Conservation (phyloP, 1,140 invertebrate species). For the Leptinotarsa defecta region DNA sequence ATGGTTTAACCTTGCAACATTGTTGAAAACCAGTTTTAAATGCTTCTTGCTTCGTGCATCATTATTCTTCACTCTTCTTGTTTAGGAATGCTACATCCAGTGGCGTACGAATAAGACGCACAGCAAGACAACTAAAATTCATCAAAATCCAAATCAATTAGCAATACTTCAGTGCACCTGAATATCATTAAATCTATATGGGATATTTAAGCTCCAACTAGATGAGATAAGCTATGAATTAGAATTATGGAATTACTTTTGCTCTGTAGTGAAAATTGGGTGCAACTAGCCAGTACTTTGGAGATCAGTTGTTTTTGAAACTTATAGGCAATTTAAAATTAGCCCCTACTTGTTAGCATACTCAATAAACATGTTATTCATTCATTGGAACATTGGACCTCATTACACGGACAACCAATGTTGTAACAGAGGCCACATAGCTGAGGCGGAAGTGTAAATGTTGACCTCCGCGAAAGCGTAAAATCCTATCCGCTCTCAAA, state of each 20-base stretch:
- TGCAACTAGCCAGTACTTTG: no score
- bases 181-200: not conserved
- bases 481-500: no score
- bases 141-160: not conserved
- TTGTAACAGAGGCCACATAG: no score
- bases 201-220: not conserved
- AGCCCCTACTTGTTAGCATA: no score
- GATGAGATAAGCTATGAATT: not conserved
- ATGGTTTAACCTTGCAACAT: slow-evolving; percentile 15
- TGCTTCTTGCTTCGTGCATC: not conserved
- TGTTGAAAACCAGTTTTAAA: slow-evolving; percentile 18
- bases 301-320: no score
- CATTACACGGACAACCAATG: no score
- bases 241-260: not conserved
- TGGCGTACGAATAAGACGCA: not conserved
- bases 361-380: no score
- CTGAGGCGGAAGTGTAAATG: no score
- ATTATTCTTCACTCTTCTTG: slow-evolving; percentile 9
- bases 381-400: no score
- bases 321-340: no score
- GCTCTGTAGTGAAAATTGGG: not conserved
- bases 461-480: no score
- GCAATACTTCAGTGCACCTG: not conserved
- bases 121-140: not conserved
- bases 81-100: slow-evolving; percentile 10